phyloP scores from a whole-genome alignment of 2,797 vertebrate species.

The Smutsia gigantea region DNA sequence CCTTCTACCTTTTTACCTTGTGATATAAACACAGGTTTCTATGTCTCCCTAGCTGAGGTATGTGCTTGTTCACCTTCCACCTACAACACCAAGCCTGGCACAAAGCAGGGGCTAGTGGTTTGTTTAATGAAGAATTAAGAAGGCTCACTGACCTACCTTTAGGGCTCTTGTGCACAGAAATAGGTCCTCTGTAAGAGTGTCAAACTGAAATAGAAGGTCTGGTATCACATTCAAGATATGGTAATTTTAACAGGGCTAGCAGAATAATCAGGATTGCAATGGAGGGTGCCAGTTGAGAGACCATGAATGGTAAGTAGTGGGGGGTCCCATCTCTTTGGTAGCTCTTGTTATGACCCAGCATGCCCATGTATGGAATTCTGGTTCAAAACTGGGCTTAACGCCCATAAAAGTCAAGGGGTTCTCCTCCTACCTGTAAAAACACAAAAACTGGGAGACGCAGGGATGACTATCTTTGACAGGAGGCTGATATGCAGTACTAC shows the following conservation, averaged over 20 bases:
- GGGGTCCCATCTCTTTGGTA: neutral
- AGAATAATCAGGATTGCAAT: neutral
- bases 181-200: neutral
- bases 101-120: neutral
- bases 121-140: slow-evolving; percentile 18
- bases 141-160: neutral
- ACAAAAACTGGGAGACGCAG: neutral
- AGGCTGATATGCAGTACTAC: neutral
- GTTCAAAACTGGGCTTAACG: neutral
- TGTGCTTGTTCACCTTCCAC: neutral
- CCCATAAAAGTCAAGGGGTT: neutral
- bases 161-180: neutral
- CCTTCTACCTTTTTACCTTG: neutral
- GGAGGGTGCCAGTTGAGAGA: neutral
- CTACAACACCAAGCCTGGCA: neutral
- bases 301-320: neutral
- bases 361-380: neutral
- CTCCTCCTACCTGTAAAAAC: neutral
- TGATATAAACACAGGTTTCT: neutral
- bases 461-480: slow-evolving; percentile 13
- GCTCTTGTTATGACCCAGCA: neutral
- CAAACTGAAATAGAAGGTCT: neutral
- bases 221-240: neutral
- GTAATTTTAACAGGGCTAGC: neutral
- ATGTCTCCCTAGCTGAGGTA: neutral